Evolutionary conservation across 2,888 invertebrate species (phyloP).

Genomic region (Drosophila maculinotata): DNA sequence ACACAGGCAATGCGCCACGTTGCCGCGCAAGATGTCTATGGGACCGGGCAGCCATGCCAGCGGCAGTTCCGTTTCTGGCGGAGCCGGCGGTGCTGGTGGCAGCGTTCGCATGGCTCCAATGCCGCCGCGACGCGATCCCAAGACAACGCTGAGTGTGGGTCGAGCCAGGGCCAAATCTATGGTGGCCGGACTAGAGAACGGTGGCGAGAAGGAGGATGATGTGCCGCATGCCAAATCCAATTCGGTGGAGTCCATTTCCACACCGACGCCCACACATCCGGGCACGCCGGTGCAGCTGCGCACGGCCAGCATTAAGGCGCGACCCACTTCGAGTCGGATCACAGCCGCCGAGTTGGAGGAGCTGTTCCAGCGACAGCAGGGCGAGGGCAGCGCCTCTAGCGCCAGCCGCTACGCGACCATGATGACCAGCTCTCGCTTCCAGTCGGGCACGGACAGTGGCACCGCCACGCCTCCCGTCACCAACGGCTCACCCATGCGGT

Average conservation of each 20-base stretch:
- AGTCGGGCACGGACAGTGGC: slow-evolving; percentile 87
- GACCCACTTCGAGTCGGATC: slow-evolving; percentile 94
- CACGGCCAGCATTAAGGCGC: slow-evolving; percentile 95
- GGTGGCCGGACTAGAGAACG: slow-evolving; percentile 93
- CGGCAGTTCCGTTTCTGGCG: slow-evolving; percentile 31
- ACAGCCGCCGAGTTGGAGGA: slow-evolving; percentile 96
- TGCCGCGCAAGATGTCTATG: slow-evolving; percentile 92
- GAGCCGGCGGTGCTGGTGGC: slow-evolving; percentile 58
- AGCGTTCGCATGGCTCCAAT: slow-evolving; percentile 92
- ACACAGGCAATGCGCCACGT: slow-evolving; percentile 91
- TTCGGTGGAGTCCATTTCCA: slow-evolving; percentile 91
- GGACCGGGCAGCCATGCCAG: slow-evolving; percentile 83
- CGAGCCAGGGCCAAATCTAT: slow-evolving; percentile 96
- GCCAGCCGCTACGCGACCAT: slow-evolving; percentile 86
- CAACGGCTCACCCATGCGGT: slow-evolving; percentile 87
- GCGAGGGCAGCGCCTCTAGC: slow-evolving; percentile 86
- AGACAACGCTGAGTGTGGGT: slow-evolving; percentile 96
- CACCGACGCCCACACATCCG: slow-evolving; percentile 86
- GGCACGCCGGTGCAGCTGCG: slow-evolving; percentile 91
- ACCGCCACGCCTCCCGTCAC: slow-evolving; percentile 88
- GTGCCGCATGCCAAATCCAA: slow-evolving; percentile 90
- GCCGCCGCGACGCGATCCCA: slow-evolving; percentile 97
- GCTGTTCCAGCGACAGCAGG: slow-evolving; percentile 94
- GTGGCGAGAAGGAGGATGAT: slow-evolving; percentile 89
- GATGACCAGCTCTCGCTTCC: slow-evolving; percentile 92